Base-by-base conservation (phyloP, 2,113 vertebrate genomes). In the Emydura subglobosa region DNA sequence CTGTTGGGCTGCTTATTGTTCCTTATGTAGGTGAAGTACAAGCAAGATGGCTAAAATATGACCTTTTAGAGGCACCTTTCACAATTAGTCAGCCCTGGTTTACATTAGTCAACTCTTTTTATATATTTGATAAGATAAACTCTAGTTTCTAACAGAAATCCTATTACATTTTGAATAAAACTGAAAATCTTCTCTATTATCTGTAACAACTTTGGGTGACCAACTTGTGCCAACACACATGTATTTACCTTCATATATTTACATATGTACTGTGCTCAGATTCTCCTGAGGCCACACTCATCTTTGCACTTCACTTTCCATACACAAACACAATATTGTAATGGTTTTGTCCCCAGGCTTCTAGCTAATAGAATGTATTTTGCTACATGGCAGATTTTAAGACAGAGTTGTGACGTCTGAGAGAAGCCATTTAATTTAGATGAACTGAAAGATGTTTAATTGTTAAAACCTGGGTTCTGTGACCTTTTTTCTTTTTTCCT, bases 241-340 rank as follows among this genome's bases (percentile, higher is more conserved):
- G 7, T 68, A n/a, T 34, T n/a, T 17, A 25, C 12, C 13, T 22
- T 78, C 42, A 13, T 39, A 78, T 78, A 78, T 44, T 78, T 78
- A 44, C 42, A 16, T 78, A 27, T 4, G 25, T 78, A 19, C 55
- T 7, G 0, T 1, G 0, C 42, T 44, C 47, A 55, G 14, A 57
- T 17, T 86, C 82, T 85, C 50, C 13, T 54, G 54, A 81, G 57
- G 13, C 29, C 22, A 25, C 0, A 0, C 0, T 92, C 0, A 8
- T 57, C 5, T 83, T 85, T 55, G 1, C 3, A 27, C 7, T 47
- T 78, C 42, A 78, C 24, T 91, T 87, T 55, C 3, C 0, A 55
- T 27, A 5, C 54, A 34, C 16, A 68, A 51, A 89, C 39, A 65
- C 95, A 12, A 21, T 78, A 78, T 78, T 78, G 24, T 16, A 47